phyloP scores from a whole-genome alignment of 2,113 vertebrate genomes.

The Oncorhynchus mykiss region DNA sequence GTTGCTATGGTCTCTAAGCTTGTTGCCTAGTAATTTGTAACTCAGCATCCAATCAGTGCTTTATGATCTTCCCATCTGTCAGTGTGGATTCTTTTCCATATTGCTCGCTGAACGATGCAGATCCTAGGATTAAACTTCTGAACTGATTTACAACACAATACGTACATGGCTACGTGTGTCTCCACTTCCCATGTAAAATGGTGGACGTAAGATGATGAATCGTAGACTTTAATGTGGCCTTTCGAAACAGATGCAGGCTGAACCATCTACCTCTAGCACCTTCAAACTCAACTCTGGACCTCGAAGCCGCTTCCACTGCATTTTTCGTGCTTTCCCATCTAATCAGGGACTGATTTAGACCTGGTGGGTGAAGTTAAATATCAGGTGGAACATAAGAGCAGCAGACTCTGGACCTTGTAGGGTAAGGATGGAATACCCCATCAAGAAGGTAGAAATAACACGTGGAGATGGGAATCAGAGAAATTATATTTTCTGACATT shows the following conservation, averaged over 20 bases:
- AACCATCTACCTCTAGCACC: neutral
- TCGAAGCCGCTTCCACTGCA: too few species aligned
- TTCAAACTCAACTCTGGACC: too few species aligned
- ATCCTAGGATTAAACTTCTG: slow-evolving; percentile 46
- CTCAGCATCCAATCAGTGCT: slow-evolving; percentile 37
- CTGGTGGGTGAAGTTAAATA: too few species aligned
- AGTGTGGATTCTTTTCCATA: slow-evolving; percentile 44
- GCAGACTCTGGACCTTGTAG: too few species aligned
- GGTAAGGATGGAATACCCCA: too few species aligned
- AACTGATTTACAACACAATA: neutral
- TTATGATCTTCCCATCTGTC: slow-evolving; percentile 57
- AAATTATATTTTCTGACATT: neutral
- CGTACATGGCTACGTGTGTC: too few species aligned
- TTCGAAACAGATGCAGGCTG: slow-evolving; percentile 43
- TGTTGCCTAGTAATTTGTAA: slow-evolving; percentile 30
- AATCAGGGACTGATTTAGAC: too few species aligned
- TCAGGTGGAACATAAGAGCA: too few species aligned
- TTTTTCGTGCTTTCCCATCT: too few species aligned
- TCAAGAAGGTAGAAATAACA: neutral
- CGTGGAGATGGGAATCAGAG: neutral
- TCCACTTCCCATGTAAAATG: slow-evolving; percentile 19
- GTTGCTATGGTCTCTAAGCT: neutral
- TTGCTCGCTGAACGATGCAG: slow-evolving; percentile 42
- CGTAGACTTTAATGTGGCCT: slow-evolving; percentile 38
- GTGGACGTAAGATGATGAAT: slow-evolving; percentile 31